Base-by-base conservation (phyloP, 2,113 vertebrate genomes). In the Neofelis nebulosa region DNA sequence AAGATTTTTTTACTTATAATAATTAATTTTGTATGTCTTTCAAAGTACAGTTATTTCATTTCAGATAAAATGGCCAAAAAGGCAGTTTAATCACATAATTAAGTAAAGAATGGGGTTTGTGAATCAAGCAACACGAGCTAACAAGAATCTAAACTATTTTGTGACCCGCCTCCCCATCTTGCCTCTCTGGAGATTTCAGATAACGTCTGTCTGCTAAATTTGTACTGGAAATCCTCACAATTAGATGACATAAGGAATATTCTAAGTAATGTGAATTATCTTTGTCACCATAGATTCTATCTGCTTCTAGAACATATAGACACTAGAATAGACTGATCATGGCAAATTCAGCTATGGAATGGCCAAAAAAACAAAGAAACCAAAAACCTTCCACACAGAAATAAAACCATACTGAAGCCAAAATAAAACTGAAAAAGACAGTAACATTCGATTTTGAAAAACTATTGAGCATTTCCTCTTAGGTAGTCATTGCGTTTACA, bases 21-120 rank as follows among this genome's bases (percentile, higher is more conserved):
- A 91, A 87, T 78, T 79, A 88, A 65, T 76, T 89, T 89, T 19
- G 5, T 41, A 45, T 89, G 21, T 52, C n/a, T 96, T 92, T 95
- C n/a, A 95, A 92, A 94, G 6, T 50, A 73, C 0, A 27, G 38
- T 61, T 73, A 94, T 68, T 92, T 94, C n/a, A 93, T 15, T 9
- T 76, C 31, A 90, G 78, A 48, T 83, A 86, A 93, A 83, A 68
- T 78, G 45, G 8, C 12, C 12, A 14, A 73, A 83, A 80, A 78
- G 38, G 45, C 85, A 38, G 18, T 73, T 95, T 85, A 50, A 91
- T 84, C 4, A 48, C 48, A 48, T 27, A 95, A 92, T 80, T 83
- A 69, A 81, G 8, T 11, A 91, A 73, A 61, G 55, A 97, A 48
- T 9, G 8, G 38, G 31, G 11, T 55, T 19, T 84, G 21, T 71